Conservation (phyloP, 2,888 invertebrate genomes). For the Drosophila borborema region DNA sequence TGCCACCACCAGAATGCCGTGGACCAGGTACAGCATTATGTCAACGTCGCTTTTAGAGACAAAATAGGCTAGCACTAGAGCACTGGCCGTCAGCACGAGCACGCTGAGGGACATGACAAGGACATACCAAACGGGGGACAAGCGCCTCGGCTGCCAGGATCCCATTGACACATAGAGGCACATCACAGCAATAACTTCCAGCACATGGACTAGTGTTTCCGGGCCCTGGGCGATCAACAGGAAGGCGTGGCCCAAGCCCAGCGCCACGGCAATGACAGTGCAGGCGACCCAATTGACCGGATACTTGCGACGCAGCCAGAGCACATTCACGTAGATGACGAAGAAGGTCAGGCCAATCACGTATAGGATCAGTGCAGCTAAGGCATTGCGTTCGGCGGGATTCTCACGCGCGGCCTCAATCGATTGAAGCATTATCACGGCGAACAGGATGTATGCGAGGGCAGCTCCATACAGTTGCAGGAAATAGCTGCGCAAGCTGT, state of each 20-base stretch:
- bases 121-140: conserved; percentile 6
- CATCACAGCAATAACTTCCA: conserved; percentile 47
- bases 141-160: conserved; percentile 32
- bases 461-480: conserved; percentile 44
- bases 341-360: conserved; percentile 24
- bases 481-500: conserved; percentile 20
- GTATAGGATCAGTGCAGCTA: conserved; percentile 7
- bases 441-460: conserved; percentile 18
- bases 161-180: conserved; percentile 33
- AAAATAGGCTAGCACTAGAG: background rate
- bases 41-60: background rate
- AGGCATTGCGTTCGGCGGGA: background rate
- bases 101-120: background rate
- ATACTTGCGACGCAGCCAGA: conserved; percentile 31
- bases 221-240: conserved; percentile 7
- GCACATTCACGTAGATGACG: conserved; percentile 40
- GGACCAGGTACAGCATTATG: background rate
- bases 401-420: background rate
- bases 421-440: conserved; percentile 18
- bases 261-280: conserved; percentile 25
- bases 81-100: rapidly evolving
- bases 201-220: background rate
- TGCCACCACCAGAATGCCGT: conserved; percentile 22
- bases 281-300: conserved; percentile 58
- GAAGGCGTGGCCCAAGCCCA: conserved; percentile 42